These are phyloP conservation scores for Oncorhynchus tshawytscha DNA, from an alignment of 2,113 vertebrate genomes.

Conservation along the genomic window DNA sequence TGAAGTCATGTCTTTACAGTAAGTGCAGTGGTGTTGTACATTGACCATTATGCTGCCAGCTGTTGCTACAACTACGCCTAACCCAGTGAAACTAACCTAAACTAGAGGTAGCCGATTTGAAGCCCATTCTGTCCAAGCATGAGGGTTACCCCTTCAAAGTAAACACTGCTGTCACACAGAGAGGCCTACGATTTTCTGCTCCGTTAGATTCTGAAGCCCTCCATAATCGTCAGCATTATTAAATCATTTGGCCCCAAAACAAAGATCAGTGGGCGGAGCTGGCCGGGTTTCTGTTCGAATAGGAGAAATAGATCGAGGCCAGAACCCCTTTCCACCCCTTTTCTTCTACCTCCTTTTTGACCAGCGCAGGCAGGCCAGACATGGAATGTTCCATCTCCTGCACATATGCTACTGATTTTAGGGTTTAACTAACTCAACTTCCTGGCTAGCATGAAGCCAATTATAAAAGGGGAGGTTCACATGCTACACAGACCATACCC, in stretches of 20 bases:
- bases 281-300: constrained; percentile 8
- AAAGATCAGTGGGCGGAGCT: background rate
- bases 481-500: background rate
- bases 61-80: constrained; percentile 13
- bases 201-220: constrained; percentile 6
- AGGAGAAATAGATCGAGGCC: constrained; percentile 22
- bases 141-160: constrained; percentile 14
- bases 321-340: background rate
- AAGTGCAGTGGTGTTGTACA: background rate
- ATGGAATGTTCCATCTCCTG: background rate
- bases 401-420: constrained; percentile 11
- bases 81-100: constrained; percentile 11
- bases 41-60: constrained; percentile 13
- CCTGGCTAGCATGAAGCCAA: background rate
- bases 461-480: constrained; percentile 17
- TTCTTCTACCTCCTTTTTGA: background rate
- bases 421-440: background rate
- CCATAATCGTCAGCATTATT: constrained; percentile 22
- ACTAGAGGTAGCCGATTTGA: constrained; percentile 3
- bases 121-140: background rate
- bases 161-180: background rate
- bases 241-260: constrained; percentile 29
- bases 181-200: constrained; percentile 26
- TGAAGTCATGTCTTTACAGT: constrained; percentile 26
- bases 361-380: background rate